Percentiles rank a stretch among this genome's conserved stretches.
phyloP scores from a whole-genome alignment of 2,888 invertebrate species.

The Opisthograptis luteolata region DNA sequence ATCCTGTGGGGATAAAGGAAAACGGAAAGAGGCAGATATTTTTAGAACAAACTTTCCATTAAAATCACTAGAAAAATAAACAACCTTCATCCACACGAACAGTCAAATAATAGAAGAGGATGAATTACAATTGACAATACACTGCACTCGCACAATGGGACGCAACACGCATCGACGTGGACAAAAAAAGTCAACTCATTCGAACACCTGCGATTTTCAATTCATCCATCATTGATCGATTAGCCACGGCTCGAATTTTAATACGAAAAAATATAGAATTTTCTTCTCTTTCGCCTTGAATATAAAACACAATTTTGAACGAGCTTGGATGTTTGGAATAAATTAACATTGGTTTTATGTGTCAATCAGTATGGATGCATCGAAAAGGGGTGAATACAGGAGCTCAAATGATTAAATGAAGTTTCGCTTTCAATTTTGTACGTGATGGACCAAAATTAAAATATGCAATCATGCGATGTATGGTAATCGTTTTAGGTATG shows the following conservation, averaged over 20 bases:
- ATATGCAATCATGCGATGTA: conserved; percentile 31
- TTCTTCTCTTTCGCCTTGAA: conserved; percentile 27
- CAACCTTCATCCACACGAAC: neutral
- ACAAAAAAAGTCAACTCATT: conserved; percentile 73
- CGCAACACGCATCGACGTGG: conserved; percentile 47
- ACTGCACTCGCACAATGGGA: conserved; percentile 44
- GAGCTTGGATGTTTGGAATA: neutral
- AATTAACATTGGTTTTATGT: conserved; percentile 35
- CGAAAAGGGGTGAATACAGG: conserved; percentile 48
- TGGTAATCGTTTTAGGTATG: conserved; percentile 25
- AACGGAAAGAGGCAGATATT: no score
- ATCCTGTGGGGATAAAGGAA: no score
- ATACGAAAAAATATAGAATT: no score
- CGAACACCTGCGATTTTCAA: conserved; percentile 80
- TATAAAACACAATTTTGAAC: conserved; percentile 15
- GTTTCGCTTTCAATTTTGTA: conserved; percentile 41
- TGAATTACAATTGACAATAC: conserved; percentile 50
- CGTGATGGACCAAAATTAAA: conserved; percentile 35
- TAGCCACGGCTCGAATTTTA: conserved; percentile 50
- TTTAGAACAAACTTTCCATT: neutral
- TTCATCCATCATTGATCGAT: conserved; percentile 74
- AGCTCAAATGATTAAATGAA: conserved; percentile 42
- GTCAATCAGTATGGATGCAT: conserved; percentile 39
- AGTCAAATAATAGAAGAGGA: neutral
- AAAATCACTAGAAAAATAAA: neutral